Evolutionary conservation across 2,888 invertebrate genomes (phyloP).

Genomic region (Hipparchia sbordonii): DNA sequence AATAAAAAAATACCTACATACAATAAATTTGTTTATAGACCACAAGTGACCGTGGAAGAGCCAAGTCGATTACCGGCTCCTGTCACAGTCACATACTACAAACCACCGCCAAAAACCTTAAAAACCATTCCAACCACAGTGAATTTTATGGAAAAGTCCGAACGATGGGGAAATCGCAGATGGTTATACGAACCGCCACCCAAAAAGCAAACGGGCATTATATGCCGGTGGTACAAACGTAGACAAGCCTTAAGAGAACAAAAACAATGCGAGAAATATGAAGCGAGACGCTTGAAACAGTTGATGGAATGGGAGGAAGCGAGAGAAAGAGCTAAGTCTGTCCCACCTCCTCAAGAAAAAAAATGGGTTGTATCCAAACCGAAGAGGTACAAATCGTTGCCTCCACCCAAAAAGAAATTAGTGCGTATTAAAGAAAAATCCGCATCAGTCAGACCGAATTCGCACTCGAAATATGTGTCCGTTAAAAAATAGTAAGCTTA

Average conservation of each 20-base stretch:
- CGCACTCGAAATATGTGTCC: conserved; percentile 42
- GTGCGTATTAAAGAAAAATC: conserved; percentile 36
- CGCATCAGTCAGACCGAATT: conserved; percentile 39
- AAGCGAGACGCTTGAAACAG: conserved; percentile 36
- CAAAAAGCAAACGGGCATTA: conserved; percentile 15
- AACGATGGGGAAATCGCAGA: conserved; percentile 23
- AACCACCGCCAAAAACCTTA: conserved; percentile 33
- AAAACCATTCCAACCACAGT: conserved; percentile 36
- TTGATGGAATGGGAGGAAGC: conserved; percentile 34
- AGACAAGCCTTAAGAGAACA: conserved; percentile 42
- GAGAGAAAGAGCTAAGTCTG: conserved; percentile 18
- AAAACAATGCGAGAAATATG: conserved; percentile 35
- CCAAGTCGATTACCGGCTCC: conserved; percentile 47
- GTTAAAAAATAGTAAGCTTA: conserved; percentile 47
- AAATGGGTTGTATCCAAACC: conserved; percentile 26
- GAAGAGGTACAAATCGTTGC: conserved; percentile 18
- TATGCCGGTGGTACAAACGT: conserved; percentile 48
- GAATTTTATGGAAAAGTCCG: conserved; percentile 33
- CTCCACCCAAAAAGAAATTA: conserved; percentile 31
- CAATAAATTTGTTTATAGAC: conserved; percentile 41
- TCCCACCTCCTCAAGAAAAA: conserved; percentile 27
- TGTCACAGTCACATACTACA: conserved; percentile 46
- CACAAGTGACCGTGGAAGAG: conserved; percentile 47
- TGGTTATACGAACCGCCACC: conserved; percentile 20
- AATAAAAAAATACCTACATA: no score